These are phyloP conservation scores for Drosophila neonasuta DNA, from an alignment of 2,888 invertebrate genomes.

Conservation along the genomic window DNA sequence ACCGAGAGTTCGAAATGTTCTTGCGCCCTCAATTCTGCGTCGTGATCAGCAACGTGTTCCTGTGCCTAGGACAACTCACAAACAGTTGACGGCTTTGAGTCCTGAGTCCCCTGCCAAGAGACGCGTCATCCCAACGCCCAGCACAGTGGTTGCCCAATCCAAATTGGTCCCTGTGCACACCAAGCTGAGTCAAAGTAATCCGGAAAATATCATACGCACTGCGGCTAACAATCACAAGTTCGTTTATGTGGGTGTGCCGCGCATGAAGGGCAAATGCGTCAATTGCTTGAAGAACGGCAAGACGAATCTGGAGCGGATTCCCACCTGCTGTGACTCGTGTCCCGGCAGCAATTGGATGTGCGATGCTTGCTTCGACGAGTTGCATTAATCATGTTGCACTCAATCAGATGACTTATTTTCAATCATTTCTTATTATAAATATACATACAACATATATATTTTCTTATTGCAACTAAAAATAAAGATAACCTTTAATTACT, in stretches of 20 bases:
- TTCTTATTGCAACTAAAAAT: conserved; percentile 11
- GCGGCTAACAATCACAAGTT: conserved; percentile 77
- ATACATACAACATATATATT: conserved; percentile 21
- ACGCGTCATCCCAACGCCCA: conserved; percentile 8
- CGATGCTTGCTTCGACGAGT: conserved; percentile 72
- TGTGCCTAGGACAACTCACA: conserved; percentile 12
- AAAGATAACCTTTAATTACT: conserved; percentile 6
- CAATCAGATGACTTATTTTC: background rate
- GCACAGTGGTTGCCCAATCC: background rate
- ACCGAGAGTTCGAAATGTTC: conserved; percentile 8
- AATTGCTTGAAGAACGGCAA: conserved; percentile 75
- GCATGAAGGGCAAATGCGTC: conserved; percentile 80
- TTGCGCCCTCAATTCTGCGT: conserved; percentile 2
- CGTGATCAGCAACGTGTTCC: conserved; percentile 36
- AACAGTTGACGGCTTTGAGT: conserved; percentile 12
- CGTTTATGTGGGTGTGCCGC: conserved; percentile 75
- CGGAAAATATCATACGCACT: conserved; percentile 74
- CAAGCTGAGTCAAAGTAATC: conserved; percentile 53
- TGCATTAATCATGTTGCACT: conserved; percentile 31
- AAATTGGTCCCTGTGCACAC: conserved; percentile 7
- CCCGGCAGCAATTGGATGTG: conserved; percentile 82
- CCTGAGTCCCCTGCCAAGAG: conserved; percentile 1
- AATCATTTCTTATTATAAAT: background rate
- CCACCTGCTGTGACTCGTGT: conserved; percentile 80
- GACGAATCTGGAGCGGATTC: conserved; percentile 68